phyloP scores from a whole-genome alignment of 2,888 invertebrate genomes.

The Tachina grossa region DNA sequence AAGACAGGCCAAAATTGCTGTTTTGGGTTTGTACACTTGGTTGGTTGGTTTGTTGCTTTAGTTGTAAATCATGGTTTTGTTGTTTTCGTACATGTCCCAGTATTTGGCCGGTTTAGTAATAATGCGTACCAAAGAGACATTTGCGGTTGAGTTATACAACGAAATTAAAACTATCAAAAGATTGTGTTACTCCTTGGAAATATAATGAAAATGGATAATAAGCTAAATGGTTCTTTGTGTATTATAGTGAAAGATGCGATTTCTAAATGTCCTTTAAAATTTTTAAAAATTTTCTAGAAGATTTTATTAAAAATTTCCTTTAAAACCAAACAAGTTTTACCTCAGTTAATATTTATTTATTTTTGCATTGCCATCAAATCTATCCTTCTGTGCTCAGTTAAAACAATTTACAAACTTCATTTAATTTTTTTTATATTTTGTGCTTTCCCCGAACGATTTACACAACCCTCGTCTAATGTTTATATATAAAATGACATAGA shows the following conservation, averaged over 20 bases:
- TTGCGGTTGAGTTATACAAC: slow-evolving; percentile 35
- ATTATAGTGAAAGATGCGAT: neutral
- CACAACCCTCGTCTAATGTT: neutral
- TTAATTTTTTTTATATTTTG: too few relatives aligned
- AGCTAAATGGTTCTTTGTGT: slow-evolving; percentile 2
- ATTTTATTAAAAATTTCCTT: too few relatives aligned
- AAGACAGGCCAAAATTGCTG: slow-evolving; percentile 10
- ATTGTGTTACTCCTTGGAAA: slow-evolving; percentile 10
- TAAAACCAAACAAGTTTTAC: too few relatives aligned
- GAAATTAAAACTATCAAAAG: slow-evolving; percentile 12
- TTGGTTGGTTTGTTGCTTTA: slow-evolving; percentile 17
- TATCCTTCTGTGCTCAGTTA: too few relatives aligned
- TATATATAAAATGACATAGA: slow-evolving; percentile 40
- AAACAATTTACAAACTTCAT: too few relatives aligned
- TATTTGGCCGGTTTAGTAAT: slow-evolving; percentile 14
- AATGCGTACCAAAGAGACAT: slow-evolving; percentile 34
- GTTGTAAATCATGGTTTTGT: slow-evolving; percentile 11
- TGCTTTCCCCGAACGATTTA: too few relatives aligned
- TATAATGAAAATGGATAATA: slow-evolving; percentile 13
- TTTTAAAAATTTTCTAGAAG: too few relatives aligned
- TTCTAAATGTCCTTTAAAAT: too few relatives aligned
- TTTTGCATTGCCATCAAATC: too few relatives aligned
- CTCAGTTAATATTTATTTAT: too few relatives aligned
- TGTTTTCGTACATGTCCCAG: slow-evolving; percentile 6
- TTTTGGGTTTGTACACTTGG: slow-evolving; percentile 18